phyloP scores from a whole-genome alignment of 1,140 invertebrate species.

The Drosophila albomicans region DNA sequence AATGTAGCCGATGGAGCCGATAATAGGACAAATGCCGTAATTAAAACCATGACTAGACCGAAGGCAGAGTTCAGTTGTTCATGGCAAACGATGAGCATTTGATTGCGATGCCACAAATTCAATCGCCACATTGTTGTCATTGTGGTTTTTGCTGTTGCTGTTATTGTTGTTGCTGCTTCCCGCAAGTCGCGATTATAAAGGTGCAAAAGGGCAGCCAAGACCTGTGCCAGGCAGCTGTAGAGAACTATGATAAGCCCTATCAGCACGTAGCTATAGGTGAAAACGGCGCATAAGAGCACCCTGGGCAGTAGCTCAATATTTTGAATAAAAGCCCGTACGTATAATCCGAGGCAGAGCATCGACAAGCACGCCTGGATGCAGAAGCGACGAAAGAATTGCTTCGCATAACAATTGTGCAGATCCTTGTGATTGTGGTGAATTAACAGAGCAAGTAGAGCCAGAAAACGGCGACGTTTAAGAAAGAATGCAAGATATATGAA shows the following conservation, averaged over 20 bases:
- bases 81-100: conserved; percentile 54
- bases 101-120: conserved; percentile 41
- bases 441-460: conserved; percentile 35
- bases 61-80: conserved; percentile 57
- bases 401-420: conserved; percentile 21
- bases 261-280: conserved; percentile 42
- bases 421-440: conserved; percentile 41
- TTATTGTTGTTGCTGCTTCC: not conserved
- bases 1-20: conserved; percentile 55
- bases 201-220: conserved; percentile 44
- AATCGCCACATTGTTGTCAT: conserved; percentile 12
- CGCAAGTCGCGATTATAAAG: conserved; percentile 51
- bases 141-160: not conserved
- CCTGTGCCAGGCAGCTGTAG: conserved; percentile 50
- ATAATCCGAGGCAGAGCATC: conserved; percentile 1
- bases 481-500: conserved; percentile 55
- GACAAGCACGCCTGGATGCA: conserved; percentile 25
- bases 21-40: conserved; percentile 49
- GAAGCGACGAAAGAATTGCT: conserved; percentile 26
- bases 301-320: not conserved
- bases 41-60: conserved; percentile 47
- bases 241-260: conserved; percentile 51
- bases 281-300: conserved; percentile 15
- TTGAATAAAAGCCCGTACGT: not conserved
- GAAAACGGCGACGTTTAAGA: conserved; percentile 26